Evolutionary conservation across 2,888 invertebrate species (phyloP).

Genomic region (Halictus ligatus): DNA sequence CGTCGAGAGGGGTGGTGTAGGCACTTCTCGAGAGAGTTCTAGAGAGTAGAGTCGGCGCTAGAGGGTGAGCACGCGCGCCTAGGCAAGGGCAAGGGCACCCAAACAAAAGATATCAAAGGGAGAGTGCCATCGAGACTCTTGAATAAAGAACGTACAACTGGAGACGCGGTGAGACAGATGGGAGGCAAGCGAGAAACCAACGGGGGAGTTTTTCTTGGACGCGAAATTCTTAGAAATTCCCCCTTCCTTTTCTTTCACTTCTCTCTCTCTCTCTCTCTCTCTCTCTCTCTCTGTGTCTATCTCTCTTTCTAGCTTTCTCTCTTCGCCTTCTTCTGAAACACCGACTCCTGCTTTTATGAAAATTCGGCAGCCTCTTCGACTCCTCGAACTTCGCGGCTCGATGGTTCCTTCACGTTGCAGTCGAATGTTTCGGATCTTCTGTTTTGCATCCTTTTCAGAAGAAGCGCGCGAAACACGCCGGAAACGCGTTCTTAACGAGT

Average conservation of each 20-base stretch:
- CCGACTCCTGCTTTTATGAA: neutral
- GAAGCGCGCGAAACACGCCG: neutral
- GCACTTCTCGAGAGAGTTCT: constrained; percentile 49
- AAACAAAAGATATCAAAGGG: constrained; percentile 67
- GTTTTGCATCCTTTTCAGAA: neutral
- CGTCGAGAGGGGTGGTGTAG: constrained; percentile 45
- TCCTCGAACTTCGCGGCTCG: neutral
- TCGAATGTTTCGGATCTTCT: neutral
- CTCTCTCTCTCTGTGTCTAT: no score
- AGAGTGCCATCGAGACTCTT: constrained; percentile 53
- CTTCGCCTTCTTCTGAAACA: neutral
- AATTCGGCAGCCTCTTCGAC: neutral
- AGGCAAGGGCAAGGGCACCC: constrained; percentile 69
- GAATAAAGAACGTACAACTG: constrained; percentile 55
- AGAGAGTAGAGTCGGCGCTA: constrained; percentile 32
- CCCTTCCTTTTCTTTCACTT: no score
- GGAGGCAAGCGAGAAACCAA: constrained; percentile 25
- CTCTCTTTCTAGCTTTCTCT: neutral
- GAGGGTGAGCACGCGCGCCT: constrained; percentile 46
- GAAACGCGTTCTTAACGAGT: neutral
- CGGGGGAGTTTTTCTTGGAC: neutral
- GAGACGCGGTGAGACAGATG: constrained; percentile 47
- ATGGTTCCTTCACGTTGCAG: neutral
- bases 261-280: no score
- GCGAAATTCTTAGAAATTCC: neutral